Base-by-base conservation (phyloP, 2,113 vertebrate genomes). In the Hippocampus mohnikei region DNA sequence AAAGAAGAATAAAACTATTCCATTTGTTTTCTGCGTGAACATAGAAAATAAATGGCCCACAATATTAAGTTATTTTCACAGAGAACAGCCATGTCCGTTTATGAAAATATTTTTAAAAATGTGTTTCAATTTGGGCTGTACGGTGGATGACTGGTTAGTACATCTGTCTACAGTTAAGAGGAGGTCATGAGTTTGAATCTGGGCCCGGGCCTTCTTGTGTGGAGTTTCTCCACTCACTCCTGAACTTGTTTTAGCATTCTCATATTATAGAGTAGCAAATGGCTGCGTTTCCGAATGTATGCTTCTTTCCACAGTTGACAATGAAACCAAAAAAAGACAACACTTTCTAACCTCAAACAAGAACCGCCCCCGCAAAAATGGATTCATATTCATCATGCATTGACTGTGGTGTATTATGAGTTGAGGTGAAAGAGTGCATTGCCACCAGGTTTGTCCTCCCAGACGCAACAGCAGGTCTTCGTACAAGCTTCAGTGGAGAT, bases 21-120 rank as follows among this genome's bases (percentile, higher is more conserved):
- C 15, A 58, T 58, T 41, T 52, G 69, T 72, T 66, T 70, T 56
- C 2, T 67, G 48, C 58, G 25, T 63, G 2, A 44, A 25, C 13
- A 44, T 13, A 44, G 10, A 44, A 44, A 44, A 44, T 44, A 13
- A 44, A 44, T 13, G 42, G 2, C 42, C 42, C 13, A 44, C 42
- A 13, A 10, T 13, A 44, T 37, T 37, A 37, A 37, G 5, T 5
- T 2, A 37, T 37, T 37, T 37, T 37, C 33, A 37, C 0, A 6
- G 33, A 37, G 5, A 37, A 5, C 33, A 37, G 33, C 33, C 33
- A 6, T 37, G 33, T 6, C 33, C 2, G 5, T 37, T 37, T 37
- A 37, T 37, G 5, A 37, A 37, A 37, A 6, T 37, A 37, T 37
- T 37, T 37, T 37, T 37, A 6, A 6, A 37, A 37, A 37, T 37